phyloP scores from a whole-genome alignment of 2,888 invertebrate species.

The Linnaemya tessellans region DNA sequence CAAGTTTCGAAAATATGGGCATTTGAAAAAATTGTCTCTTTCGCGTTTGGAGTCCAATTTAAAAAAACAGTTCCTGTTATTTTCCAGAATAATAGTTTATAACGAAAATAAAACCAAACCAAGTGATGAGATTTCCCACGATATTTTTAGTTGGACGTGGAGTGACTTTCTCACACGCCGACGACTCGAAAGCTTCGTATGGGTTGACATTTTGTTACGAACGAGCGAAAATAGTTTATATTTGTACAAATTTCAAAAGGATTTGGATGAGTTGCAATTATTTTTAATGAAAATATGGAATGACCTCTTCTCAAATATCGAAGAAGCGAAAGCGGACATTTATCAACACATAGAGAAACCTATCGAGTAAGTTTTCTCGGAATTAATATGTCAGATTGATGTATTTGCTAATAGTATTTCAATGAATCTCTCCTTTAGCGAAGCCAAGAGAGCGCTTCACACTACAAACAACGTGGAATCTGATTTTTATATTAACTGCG shows the following conservation, averaged over 20 bases:
- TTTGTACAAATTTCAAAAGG: conserved; percentile 56
- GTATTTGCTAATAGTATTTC: background rate
- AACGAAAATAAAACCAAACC: background rate
- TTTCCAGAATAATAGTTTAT: background rate
- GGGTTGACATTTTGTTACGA: conserved; percentile 62
- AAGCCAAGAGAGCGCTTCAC: conserved; percentile 39
- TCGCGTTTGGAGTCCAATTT: conserved; percentile 29
- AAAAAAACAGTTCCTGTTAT: conserved; percentile 10
- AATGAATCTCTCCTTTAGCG: background rate
- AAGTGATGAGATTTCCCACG: conserved; percentile 13
- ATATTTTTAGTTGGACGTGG: conserved; percentile 60
- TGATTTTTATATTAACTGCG: conserved; percentile 1
- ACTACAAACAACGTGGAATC: conserved; percentile 34
- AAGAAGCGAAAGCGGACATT: conserved; percentile 14
- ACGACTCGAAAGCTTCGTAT: conserved; percentile 40
- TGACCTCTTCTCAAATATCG: conserved; percentile 23
- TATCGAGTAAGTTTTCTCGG: conserved; percentile 36
- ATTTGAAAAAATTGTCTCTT: conserved; percentile 41
- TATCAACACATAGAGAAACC: conserved; percentile 34
- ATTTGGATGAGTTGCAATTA: conserved; percentile 43
- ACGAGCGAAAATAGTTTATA: conserved; percentile 23
- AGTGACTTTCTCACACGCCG: conserved; percentile 61
- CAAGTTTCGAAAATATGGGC: conserved; percentile 3
- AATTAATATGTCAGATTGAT: no score
- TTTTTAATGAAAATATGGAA: conserved; percentile 46